Base-by-base conservation (phyloP, 2,888 invertebrate species). In the Deroplatys truncata region DNA sequence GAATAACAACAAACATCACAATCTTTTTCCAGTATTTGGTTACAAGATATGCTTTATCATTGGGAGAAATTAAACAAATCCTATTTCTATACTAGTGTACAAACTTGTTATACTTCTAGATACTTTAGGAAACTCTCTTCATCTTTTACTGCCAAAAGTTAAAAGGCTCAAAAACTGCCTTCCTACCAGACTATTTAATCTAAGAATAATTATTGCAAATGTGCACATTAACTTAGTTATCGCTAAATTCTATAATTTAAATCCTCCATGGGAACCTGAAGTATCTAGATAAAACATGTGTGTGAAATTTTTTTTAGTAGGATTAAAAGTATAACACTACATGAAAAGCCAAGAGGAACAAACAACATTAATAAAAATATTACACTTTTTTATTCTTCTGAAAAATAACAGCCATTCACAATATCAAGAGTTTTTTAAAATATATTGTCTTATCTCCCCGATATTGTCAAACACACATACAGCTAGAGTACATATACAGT, bases 401-500 rank as follows among this genome's bases (percentile, higher is more conserved):
- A 91, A 91, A 91, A 91, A 91, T 91, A 91, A 90, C 90, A 86
- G 89, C 89, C 88, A 90, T 89, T 85, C 90, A 90, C 90, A 89
- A 86, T 90, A 90, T 91, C 89, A 90, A 90, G 88, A 90, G 89
- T 90, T 90, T 89, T 90, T 90, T 89, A 84, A 90, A 88, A 90
- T 88, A 90, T 91, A 91, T 91, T 91, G 91, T 91, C 91, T 91
- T 90, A 89, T 91, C 91, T 91, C 89, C 91, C 91, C 89, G 88
- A 91, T 91, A 91, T 91, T 91, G 91, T 91, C 91, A 90, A 91
- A 90, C 90, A 89, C 90, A 90, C 89, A 88, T 89, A 89, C 88
- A 90, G 86, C 88, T 90, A 89, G 72, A 90, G 83, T 72, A 72
- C 56, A 72, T 85, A 89, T 84, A 83, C 72, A 87, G 56, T 72